These are phyloP conservation scores for Euphydryas editha DNA, from an alignment of 2,888 invertebrate genomes.

Conservation along the genomic window DNA sequence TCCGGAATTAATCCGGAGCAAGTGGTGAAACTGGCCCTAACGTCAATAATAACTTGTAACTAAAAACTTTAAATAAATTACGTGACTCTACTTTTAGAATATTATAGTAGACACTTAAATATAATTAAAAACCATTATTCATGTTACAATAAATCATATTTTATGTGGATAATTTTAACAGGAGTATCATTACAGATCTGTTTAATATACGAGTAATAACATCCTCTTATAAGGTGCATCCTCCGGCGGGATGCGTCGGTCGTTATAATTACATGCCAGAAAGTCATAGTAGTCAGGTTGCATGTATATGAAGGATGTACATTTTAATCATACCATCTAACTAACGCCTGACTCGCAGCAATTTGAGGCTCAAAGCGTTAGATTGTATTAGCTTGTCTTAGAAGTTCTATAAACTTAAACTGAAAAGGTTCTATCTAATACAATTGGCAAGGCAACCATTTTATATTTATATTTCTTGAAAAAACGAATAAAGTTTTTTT, in stretches of 20 bases:
- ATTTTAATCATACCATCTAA: slow-evolving; percentile 16
- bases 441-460: not conserved
- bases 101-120: not conserved
- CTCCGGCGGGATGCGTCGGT: slow-evolving; percentile 9
- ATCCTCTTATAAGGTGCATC: not conserved
- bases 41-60: no score
- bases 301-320: slow-evolving; percentile 2
- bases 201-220: not conserved
- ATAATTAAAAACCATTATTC: not conserved
- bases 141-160: not conserved
- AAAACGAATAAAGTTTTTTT: no score
- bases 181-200: slow-evolving; percentile 1
- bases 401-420: not conserved
- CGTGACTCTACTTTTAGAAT: no score
- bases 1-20: no score
- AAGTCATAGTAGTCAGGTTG: not conserved
- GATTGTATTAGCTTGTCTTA: not conserved
- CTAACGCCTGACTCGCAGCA: slow-evolving; percentile 3
- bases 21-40: no score
- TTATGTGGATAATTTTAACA: not conserved
- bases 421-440: no score
- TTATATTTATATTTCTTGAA: no score
- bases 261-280: slow-evolving; percentile 18
- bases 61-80: no score
- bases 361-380: not conserved